Conservation (phyloP, 2,888 invertebrate species). For the Tachina grossa region DNA sequence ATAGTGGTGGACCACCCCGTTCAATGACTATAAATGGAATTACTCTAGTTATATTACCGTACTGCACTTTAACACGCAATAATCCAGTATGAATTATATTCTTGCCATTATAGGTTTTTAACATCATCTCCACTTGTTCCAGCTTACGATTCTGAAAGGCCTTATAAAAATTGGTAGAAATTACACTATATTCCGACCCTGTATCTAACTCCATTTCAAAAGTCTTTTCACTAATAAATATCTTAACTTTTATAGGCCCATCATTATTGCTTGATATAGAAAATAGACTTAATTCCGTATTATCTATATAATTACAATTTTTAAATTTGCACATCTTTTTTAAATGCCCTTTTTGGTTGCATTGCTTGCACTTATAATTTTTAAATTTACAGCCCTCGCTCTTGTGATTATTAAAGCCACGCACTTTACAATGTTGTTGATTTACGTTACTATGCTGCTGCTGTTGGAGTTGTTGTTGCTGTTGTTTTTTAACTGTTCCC, state of each 20-base stretch:
- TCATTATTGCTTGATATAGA: slow-evolving; percentile 41
- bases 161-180: slow-evolving; percentile 34
- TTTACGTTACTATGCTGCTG: neutral
- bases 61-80: too few relatives aligned
- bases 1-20: slow-evolving; percentile 11
- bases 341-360: slow-evolving; percentile 63
- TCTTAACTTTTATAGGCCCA: slow-evolving; percentile 28
- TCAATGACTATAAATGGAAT: slow-evolving; percentile 55
- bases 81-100: slow-evolving; percentile 33
- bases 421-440: slow-evolving; percentile 47
- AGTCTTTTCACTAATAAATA: slow-evolving; percentile 33
- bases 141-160: slow-evolving; percentile 4
- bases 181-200: slow-evolving; percentile 61
- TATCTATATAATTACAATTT: slow-evolving; percentile 46
- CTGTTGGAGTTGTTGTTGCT: slow-evolving; percentile 23
- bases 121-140: slow-evolving; percentile 13
- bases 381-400: slow-evolving; percentile 63
- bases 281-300: slow-evolving; percentile 29
- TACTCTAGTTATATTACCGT: slow-evolving; percentile 8
- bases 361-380: slow-evolving; percentile 65
- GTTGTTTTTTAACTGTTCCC: too few relatives aligned
- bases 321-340: slow-evolving; percentile 63
- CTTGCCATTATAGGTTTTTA: slow-evolving; percentile 56
- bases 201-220: slow-evolving; percentile 58
- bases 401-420: slow-evolving; percentile 58